Conservation (phyloP, 92 coral and sea anemone species). For the Pocillopora meandrina region DNA sequence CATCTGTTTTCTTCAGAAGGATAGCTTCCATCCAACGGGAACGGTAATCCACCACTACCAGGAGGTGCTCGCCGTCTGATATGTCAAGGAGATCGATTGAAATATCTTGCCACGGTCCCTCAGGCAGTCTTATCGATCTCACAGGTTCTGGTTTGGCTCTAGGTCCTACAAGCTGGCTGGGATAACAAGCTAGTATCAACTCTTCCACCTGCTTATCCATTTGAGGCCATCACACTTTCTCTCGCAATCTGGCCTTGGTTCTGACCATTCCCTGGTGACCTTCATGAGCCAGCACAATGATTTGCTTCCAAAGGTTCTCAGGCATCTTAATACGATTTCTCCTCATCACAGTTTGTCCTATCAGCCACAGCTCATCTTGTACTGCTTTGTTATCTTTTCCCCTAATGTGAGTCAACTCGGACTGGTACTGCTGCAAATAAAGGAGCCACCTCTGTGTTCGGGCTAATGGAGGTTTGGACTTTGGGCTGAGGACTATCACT, state of each 20-base stretch:
- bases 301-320: slow-evolving; percentile 47
- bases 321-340: slow-evolving; percentile 55
- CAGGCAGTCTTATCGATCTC: slow-evolving; percentile 59
- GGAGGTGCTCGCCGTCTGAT: slow-evolving; percentile 43
- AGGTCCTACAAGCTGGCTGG: slow-evolving; percentile 63
- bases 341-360: slow-evolving; percentile 55
- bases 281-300: slow-evolving; percentile 60
- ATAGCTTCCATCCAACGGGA: slow-evolving; percentile 60
- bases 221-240: slow-evolving; percentile 41
- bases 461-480: slow-evolving; percentile 53
- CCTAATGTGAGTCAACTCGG: slow-evolving; percentile 26
- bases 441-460: slow-evolving; percentile 59
- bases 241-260: too few relatives aligned
- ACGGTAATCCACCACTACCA: slow-evolving; percentile 56
- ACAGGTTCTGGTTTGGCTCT: slow-evolving; percentile 63
- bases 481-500: slow-evolving; percentile 35
- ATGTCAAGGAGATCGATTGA: slow-evolving; percentile 21
- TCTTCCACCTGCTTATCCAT: slow-evolving; percentile 56
- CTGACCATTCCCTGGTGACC: slow-evolving; percentile 72
- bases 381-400: neutral
- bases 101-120: slow-evolving; percentile 68
- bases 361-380: slow-evolving; percentile 37
- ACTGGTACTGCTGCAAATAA: slow-evolving; percentile 50
- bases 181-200: slow-evolving; percentile 35
- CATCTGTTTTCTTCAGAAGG: slow-evolving; percentile 51